phyloP scores from a whole-genome alignment of 2,888 invertebrate species.

The Galeruca laticollis region DNA sequence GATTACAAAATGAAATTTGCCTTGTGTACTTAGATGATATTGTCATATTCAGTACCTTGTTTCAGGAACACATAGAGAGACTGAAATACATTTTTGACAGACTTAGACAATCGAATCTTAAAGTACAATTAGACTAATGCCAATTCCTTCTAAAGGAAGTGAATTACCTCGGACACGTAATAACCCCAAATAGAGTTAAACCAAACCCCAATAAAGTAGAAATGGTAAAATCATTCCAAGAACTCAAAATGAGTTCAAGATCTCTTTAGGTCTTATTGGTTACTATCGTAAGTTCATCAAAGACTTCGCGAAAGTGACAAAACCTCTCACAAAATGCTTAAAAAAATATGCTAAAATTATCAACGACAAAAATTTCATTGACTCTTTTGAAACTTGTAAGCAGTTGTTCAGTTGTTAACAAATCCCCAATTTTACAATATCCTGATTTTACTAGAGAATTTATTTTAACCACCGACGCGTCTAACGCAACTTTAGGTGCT shows the following conservation, averaged over 20 bases:
- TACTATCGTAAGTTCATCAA: no score
- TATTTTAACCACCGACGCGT: constrained; percentile 56
- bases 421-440: constrained; percentile 46
- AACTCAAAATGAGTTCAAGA: no score
- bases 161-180: no score
- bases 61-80: constrained; percentile 19
- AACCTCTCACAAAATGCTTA: no score
- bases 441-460: constrained; percentile 55
- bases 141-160: no score
- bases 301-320: no score
- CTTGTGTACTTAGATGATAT: constrained; percentile 29
- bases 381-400: constrained; percentile 23
- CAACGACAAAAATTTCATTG: neutral
- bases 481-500: constrained; percentile 53
- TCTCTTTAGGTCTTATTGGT: no score
- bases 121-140: no score
- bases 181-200: no score
- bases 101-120: constrained; percentile 31
- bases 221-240: no score
- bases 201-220: no score
- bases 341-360: neutral
- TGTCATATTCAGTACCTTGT: constrained; percentile 12
- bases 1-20: constrained; percentile 27
- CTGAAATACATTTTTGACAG: constrained; percentile 40
- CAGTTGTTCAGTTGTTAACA: constrained; percentile 29